A percentile compares a stretch with the other conserved stretches of the same genome.
phyloP scores from a whole-genome alignment of 1,140 invertebrate genomes.

The Drosophila albomicans region DNA sequence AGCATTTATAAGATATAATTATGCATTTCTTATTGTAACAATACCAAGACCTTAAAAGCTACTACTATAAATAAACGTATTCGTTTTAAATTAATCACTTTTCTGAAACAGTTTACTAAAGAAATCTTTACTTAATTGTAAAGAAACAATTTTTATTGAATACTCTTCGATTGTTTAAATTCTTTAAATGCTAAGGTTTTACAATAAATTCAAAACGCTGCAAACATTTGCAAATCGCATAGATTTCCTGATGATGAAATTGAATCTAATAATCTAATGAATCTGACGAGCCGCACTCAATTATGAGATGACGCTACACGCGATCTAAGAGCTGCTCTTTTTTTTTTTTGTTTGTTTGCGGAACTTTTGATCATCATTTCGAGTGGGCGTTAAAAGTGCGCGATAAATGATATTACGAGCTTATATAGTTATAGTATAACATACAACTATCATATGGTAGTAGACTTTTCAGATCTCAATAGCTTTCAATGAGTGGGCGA shows the following conservation, averaged over 20 bases:
- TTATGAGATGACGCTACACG: not conserved
- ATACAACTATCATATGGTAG: not conserved
- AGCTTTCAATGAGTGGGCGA: constrained; percentile 29
- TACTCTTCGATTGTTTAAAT: no score
- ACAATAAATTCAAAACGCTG: not conserved
- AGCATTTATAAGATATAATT: no score
- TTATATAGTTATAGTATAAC: not conserved
- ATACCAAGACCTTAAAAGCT: no score
- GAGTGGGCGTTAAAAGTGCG: constrained; percentile 7
- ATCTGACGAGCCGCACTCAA: not conserved
- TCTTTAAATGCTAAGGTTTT: not conserved
- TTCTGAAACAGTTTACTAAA: no score
- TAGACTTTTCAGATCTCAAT: constrained; percentile 6
- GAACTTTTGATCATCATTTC: constrained; percentile 15
- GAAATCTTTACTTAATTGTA: no score
- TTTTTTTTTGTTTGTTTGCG: constrained; percentile 8
- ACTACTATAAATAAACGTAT: no score
- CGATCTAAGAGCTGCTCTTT: not conserved
- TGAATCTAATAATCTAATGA: not conserved
- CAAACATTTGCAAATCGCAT: not conserved
- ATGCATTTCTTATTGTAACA: no score
- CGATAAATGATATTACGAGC: not conserved
- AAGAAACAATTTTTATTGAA: no score
- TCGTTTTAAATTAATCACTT: no score
- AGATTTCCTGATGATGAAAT: constrained; percentile 1